These are phyloP conservation scores for Hiodon tergisus DNA, from an alignment of 2,113 vertebrate species.

Conservation along the genomic window DNA sequence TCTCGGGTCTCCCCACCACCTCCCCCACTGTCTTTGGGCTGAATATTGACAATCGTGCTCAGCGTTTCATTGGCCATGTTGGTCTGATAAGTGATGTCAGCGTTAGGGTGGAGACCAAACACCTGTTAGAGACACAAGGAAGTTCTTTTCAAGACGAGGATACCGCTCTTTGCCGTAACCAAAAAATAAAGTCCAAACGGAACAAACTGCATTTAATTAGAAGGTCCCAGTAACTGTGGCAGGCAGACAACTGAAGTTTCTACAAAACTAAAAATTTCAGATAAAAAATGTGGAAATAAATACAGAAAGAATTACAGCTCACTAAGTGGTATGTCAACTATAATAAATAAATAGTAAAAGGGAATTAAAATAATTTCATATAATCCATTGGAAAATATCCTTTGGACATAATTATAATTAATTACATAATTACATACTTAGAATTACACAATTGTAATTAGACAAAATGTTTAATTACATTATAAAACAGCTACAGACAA, in stretches of 20 bases:
- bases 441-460: too few species aligned
- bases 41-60: conserved; percentile 71
- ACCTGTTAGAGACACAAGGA: conserved; percentile 54
- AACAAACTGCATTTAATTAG: too few species aligned
- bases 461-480: too few species aligned
- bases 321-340: too few species aligned
- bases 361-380: too few species aligned
- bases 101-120: conserved; percentile 77
- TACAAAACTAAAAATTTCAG: not conserved
- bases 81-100: conserved; percentile 78
- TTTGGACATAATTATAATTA: too few species aligned
- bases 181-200: not conserved
- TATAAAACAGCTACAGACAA: too few species aligned
- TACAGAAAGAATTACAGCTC: not conserved
- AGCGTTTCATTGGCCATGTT: conserved; percentile 74
- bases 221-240: too few species aligned
- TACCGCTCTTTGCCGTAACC: not conserved
- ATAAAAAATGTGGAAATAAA: not conserved
- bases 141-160: not conserved
- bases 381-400: too few species aligned
- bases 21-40: conserved; percentile 69
- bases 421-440: too few species aligned
- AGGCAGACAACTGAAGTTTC: not conserved
- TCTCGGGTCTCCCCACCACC: conserved; percentile 70
- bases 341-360: too few species aligned